A percentile compares a stretch with the other conserved stretches of the same genome.
phyloP scores from a whole-genome alignment of 2,888 invertebrate species.

The Notodonta dromedarius region DNA sequence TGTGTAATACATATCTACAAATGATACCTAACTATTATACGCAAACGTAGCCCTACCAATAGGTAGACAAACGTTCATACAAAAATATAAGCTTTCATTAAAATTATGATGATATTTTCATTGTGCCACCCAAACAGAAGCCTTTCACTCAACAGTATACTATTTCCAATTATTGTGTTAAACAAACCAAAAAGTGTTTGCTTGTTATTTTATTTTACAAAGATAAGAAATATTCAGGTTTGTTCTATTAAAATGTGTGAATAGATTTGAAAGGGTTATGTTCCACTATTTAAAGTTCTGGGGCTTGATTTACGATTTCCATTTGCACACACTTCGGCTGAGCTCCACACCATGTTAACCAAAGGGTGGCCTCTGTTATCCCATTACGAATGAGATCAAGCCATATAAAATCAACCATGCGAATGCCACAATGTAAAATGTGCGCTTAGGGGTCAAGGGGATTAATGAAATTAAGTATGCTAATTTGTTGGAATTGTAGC shows the following conservation, averaged over 20 bases:
- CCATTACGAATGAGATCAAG: conserved; percentile 2
- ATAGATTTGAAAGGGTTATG: neutral
- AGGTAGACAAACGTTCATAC: neutral
- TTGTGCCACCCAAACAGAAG: neutral
- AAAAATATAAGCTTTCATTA: conserved; percentile 1
- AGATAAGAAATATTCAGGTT: too few species aligned
- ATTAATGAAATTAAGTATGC: neutral
- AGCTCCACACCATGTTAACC: neutral
- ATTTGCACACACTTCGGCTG: neutral
- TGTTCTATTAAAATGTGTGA: too few species aligned
- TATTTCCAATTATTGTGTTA: conserved; percentile 1
- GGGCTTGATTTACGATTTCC: neutral
- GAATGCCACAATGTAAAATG: neutral
- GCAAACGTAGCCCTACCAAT: too few species aligned
- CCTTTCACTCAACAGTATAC: conserved; percentile 3
- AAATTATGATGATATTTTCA: neutral
- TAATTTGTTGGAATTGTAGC: too few species aligned
- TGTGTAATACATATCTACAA: neutral
- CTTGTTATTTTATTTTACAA: neutral
- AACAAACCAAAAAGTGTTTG: neutral
- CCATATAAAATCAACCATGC: conserved; percentile 1
- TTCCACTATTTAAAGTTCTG: neutral
- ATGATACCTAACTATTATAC: too few species aligned
- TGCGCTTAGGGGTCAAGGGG: neutral
- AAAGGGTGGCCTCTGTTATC: neutral